A percentile compares a stretch with the other conserved stretches of the same genome.
These are phyloP conservation scores for Sinodicranocentrus sp. DNA, from an alignment of 2,888 invertebrate species.

Conservation along the genomic window DNA sequence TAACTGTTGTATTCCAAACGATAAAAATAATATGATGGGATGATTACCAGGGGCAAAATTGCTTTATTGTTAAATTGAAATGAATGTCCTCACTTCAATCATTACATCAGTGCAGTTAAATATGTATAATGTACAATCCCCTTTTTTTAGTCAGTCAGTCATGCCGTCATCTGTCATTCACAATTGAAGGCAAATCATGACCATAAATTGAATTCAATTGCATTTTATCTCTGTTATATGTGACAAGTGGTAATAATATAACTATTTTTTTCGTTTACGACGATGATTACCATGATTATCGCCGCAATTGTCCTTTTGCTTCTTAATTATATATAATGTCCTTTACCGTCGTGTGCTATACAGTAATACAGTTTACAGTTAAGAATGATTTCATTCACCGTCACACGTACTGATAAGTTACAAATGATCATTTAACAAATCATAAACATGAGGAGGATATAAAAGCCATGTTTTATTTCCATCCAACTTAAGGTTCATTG, in stretches of 20 bases:
- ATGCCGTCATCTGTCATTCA: constrained; percentile 59
- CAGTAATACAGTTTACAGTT: too few relatives aligned
- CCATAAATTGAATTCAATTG: constrained; percentile 60
- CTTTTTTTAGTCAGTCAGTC: constrained; percentile 15
- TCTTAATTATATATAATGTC: constrained; percentile 39
- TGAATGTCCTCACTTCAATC: constrained; percentile 63
- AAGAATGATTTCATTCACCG: too few relatives aligned
- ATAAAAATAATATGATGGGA: constrained; percentile 1
- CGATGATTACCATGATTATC: constrained; percentile 26
- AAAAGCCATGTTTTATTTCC: not conserved
- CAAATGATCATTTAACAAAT: too few relatives aligned
- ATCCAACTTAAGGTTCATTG: not conserved
- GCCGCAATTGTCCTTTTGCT: constrained; percentile 43
- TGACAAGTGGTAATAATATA: constrained; percentile 55
- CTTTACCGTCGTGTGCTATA: too few relatives aligned
- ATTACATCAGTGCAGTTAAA: constrained; percentile 43
- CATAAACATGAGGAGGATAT: too few relatives aligned
- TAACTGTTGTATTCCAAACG: constrained; percentile 22
- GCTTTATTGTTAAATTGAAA: constrained; percentile 58
- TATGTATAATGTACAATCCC: not conserved
- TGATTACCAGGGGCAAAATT: constrained; percentile 38
- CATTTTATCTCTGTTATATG: constrained; percentile 37
- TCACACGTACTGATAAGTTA: too few relatives aligned
- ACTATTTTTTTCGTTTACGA: constrained; percentile 15
- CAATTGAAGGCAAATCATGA: constrained; percentile 60